A percentile compares a stretch with the other conserved stretches of the same genome.
These are phyloP conservation scores for Chloroceryle inda DNA, from an alignment of 2,797 vertebrate species.

Conservation along the genomic window DNA sequence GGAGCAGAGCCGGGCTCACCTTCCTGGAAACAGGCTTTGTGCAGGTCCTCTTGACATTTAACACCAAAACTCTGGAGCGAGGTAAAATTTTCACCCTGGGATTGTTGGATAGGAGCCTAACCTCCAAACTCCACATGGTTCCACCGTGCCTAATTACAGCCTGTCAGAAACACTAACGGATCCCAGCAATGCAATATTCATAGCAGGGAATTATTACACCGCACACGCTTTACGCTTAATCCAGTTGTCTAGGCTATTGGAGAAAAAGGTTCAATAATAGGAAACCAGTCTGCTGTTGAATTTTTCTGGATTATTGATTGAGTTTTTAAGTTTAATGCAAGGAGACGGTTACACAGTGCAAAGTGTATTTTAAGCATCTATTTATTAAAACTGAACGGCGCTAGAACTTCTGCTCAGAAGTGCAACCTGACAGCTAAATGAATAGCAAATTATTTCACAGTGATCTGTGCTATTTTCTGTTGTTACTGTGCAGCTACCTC, in stretches of 20 bases:
- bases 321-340: neutral
- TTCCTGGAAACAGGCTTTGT: neutral
- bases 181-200: neutral
- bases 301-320: neutral
- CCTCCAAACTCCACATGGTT: neutral
- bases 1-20: neutral
- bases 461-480: slow-evolving; percentile 8
- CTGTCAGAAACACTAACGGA: neutral
- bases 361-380: slow-evolving; percentile 16
- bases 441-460: slow-evolving; percentile 50
- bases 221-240: neutral
- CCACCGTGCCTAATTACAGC: slow-evolving; percentile 27
- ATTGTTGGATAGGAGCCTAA: neutral
- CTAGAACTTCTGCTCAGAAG: slow-evolving; percentile 14
- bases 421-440: slow-evolving; percentile 34
- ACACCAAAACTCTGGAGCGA: neutral
- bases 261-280: neutral
- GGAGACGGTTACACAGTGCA: neutral
- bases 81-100: neutral
- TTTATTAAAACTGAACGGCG: slow-evolving; percentile 58
- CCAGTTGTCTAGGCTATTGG: neutral
- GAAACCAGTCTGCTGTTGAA: neutral
- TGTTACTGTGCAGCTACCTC: slow-evolving; percentile 24
- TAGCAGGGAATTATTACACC: neutral
- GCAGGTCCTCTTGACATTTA: neutral